phyloP scores from a whole-genome alignment of 1,140 invertebrate species.

The Pseudachorutes palmiensis region DNA sequence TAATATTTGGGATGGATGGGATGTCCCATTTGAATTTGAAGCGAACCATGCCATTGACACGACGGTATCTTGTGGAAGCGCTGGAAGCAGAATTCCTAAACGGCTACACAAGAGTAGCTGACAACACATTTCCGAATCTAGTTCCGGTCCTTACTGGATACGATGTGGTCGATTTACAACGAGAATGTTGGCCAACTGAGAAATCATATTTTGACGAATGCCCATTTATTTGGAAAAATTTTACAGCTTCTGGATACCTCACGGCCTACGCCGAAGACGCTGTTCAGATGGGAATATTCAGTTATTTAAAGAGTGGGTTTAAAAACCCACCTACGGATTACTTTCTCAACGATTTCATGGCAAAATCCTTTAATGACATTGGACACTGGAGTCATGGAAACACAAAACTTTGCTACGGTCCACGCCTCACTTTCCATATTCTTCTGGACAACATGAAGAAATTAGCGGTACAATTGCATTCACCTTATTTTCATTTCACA shows the following conservation, averaged over 20 bases:
- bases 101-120: conserved; percentile 67
- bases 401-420: conserved; percentile 36
- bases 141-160: conserved; percentile 40
- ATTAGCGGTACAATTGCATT: conserved; percentile 23
- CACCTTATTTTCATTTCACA: conserved; percentile 59
- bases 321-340: conserved; percentile 43
- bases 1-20: conserved; percentile 75
- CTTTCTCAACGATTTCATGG: conserved; percentile 42
- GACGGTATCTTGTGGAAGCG: conserved; percentile 49
- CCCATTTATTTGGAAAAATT: conserved; percentile 71
- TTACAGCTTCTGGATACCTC: conserved; percentile 47
- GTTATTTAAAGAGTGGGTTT: conserved; percentile 44
- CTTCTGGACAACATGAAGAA: conserved; percentile 35
- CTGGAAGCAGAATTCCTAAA: conserved; percentile 58
- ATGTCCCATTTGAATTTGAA: conserved; percentile 75
- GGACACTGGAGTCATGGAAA: conserved; percentile 32
- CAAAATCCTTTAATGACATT: conserved; percentile 25
- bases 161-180: conserved; percentile 45
- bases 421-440: conserved; percentile 29
- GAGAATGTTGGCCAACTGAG: conserved; percentile 42
- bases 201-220: conserved; percentile 55
- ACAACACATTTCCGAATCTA: conserved; percentile 44
- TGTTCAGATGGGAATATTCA: conserved; percentile 42
- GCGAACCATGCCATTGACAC: conserved; percentile 67
- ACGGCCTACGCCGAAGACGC: conserved; percentile 61